These are phyloP conservation scores for Furcifer pardalis DNA, from an alignment of 2,797 vertebrate genomes.

Conservation along the genomic window DNA sequence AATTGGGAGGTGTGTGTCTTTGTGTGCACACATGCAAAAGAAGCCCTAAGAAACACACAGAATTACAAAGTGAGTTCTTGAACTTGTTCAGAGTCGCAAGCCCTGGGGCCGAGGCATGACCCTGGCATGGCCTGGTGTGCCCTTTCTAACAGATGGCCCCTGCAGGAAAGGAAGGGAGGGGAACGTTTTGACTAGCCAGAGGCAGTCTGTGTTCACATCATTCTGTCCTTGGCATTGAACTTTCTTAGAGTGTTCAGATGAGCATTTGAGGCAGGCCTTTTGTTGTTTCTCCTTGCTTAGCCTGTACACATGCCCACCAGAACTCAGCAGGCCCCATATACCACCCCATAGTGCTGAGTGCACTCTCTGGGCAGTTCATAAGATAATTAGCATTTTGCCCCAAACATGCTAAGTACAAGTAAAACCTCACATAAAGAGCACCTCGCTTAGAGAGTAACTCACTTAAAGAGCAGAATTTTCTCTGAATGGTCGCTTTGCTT, in stretches of 20 bases:
- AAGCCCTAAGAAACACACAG: background rate
- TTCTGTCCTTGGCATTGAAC: background rate
- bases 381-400: no score
- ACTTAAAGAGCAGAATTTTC: no score
- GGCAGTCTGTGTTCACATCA: background rate
- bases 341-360: no score
- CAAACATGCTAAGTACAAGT: no score
- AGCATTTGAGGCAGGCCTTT: background rate
- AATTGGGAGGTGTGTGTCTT: no score
- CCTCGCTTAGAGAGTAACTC: no score
- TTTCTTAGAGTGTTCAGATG: background rate
- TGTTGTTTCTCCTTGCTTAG: background rate
- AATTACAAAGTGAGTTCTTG: background rate
- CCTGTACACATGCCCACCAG: background rate
- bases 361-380: no score
- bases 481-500: no score
- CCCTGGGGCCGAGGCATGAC: background rate
- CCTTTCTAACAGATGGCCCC: conserved; percentile 10
- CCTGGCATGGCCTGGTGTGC: background rate
- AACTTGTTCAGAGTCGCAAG: background rate
- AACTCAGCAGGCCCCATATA: background rate
- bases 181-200: background rate
- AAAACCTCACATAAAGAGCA: no score
- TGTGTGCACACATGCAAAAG: background rate
- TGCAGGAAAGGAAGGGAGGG: conserved; percentile 9